A percentile compares a stretch with the other conserved stretches of the same genome.
Conservation (phyloP, 2,113 vertebrate species). For the Dinomys branickii region DNA sequence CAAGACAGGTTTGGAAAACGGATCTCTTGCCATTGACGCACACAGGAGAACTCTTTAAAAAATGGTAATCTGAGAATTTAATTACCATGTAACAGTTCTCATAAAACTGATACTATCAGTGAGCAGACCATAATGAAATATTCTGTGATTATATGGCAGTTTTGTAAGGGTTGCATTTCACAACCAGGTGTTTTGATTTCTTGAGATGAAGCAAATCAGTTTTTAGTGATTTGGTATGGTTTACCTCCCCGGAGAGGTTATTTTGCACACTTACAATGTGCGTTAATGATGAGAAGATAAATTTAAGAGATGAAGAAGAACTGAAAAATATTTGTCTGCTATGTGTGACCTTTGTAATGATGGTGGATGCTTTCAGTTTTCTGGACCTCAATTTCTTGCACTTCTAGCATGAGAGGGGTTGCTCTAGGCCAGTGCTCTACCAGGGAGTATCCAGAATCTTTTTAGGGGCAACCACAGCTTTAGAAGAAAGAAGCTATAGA, state of each 20-base stretch:
- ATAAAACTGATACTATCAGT: slow-evolving; percentile 65
- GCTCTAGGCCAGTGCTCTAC: neutral
- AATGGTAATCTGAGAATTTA: slow-evolving; percentile 78
- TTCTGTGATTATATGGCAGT: slow-evolving; percentile 7
- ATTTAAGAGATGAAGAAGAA: neutral
- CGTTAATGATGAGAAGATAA: neutral
- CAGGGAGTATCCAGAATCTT: neutral
- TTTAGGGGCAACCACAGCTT: neutral
- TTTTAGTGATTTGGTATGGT: neutral
- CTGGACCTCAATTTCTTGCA: neutral
- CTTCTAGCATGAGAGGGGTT: neutral
- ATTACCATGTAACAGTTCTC: slow-evolving; percentile 34
- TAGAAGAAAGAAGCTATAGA: neutral
- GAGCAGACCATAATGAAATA: slow-evolving; percentile 37
- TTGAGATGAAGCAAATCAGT: slow-evolving; percentile 21
- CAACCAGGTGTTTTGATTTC: slow-evolving; percentile 61
- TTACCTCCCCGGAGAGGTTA: neutral
- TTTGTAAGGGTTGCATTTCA: slow-evolving; percentile 50
- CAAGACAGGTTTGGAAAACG: slow-evolving; percentile 79
- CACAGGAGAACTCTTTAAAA: slow-evolving; percentile 67
- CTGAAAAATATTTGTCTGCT: neutral
- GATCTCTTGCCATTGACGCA: slow-evolving; percentile 78
- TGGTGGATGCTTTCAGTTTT: neutral
- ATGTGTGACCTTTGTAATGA: neutral
- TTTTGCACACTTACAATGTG: neutral